Conservation (phyloP, 2,113 vertebrate genomes). For the Amphiprion percula region DNA sequence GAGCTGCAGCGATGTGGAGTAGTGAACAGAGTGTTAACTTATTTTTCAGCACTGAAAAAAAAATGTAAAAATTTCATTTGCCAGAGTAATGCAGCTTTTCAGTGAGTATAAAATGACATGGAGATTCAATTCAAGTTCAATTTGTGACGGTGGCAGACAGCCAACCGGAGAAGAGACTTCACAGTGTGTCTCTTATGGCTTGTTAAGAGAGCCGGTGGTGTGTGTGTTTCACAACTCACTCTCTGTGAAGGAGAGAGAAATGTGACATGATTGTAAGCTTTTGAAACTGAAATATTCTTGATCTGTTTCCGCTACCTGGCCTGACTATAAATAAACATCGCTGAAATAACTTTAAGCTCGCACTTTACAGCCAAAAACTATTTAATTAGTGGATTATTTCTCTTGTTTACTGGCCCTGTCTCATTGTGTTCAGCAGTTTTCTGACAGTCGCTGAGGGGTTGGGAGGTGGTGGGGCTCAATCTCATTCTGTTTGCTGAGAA, state of each 20-base stretch:
- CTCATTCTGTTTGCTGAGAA: slow-evolving; percentile 39
- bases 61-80: slow-evolving; percentile 19
- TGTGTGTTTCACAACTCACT: slow-evolving; percentile 27
- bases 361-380: slow-evolving; percentile 36
- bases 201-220: slow-evolving; percentile 7
- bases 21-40: neutral
- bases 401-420: slow-evolving; percentile 36
- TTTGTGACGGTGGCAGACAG: slow-evolving; percentile 43
- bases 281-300: slow-evolving; percentile 56
- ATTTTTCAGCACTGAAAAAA: neutral
- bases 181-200: slow-evolving; percentile 34
- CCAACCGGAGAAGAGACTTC: slow-evolving; percentile 39
- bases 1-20: slow-evolving; percentile 25
- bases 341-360: slow-evolving; percentile 25
- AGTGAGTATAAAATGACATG: slow-evolving; percentile 1
- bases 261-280: slow-evolving; percentile 38
- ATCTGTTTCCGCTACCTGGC: slow-evolving; percentile 48
- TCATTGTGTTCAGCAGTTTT: slow-evolving; percentile 28
- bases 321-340: slow-evolving; percentile 54
- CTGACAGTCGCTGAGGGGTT: slow-evolving; percentile 17
- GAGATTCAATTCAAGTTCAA: slow-evolving; percentile 51
- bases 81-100: slow-evolving; percentile 25
- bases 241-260: slow-evolving; percentile 32
- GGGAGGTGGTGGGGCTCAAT: slow-evolving; percentile 5
- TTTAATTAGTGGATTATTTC: slow-evolving; percentile 62